Percentiles rank a stretch among this genome's conserved stretches.
phyloP scores from a whole-genome alignment of 2,888 invertebrate species.

The Nymphalis c-album region DNA sequence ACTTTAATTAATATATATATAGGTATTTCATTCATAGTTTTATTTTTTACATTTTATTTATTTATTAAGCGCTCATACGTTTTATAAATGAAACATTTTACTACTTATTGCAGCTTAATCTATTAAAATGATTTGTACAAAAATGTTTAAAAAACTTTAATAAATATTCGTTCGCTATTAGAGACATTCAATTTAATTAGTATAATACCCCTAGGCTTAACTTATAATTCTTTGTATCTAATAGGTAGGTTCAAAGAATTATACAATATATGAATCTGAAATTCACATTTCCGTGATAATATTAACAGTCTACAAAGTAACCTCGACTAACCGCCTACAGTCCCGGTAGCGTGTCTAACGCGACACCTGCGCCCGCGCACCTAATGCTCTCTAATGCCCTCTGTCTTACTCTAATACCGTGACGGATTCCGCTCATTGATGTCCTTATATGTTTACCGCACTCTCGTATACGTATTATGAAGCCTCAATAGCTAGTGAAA shows the following conservation, averaged over 20 bases:
- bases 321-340: slow-evolving; percentile 45
- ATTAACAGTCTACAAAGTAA: slow-evolving; percentile 40
- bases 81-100: too few relatives aligned
- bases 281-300: slow-evolving; percentile 40
- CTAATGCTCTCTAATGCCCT: slow-evolving; percentile 66
- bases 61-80: too few relatives aligned
- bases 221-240: too few relatives aligned
- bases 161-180: too few relatives aligned
- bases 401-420: slow-evolving; percentile 59
- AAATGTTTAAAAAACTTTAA: too few relatives aligned
- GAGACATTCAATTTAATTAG: too few relatives aligned
- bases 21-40: too few relatives aligned
- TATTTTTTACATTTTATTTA: too few relatives aligned
- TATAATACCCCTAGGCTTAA: too few relatives aligned
- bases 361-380: slow-evolving; percentile 64
- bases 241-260: not conserved
- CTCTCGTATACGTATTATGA: slow-evolving; percentile 41
- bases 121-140: too few relatives aligned
- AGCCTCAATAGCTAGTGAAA: slow-evolving; percentile 17
- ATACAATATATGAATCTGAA: slow-evolving; percentile 9
- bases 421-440: slow-evolving; percentile 55
- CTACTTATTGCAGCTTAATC: too few relatives aligned
- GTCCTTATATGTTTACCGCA: slow-evolving; percentile 49
- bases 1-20: too few relatives aligned
- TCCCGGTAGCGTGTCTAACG: slow-evolving; percentile 69